These are phyloP conservation scores for Poecilia wingei DNA, from an alignment of 2,797 vertebrate genomes.

Conservation along the genomic window DNA sequence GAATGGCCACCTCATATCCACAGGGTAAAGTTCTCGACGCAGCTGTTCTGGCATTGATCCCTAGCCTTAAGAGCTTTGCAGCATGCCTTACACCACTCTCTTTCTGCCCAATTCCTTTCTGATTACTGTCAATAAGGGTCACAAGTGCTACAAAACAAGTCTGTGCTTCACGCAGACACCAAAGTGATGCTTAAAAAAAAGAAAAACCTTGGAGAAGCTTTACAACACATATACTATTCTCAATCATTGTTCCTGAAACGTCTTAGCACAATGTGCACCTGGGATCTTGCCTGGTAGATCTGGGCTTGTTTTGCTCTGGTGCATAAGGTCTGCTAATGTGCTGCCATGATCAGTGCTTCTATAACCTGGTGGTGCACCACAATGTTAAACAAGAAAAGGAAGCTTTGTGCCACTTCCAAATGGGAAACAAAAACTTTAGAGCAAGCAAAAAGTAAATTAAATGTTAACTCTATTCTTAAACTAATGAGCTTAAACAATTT, in stretches of 20 bases:
- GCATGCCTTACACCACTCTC: background rate
- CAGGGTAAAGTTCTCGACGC: background rate
- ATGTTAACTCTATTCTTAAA: background rate
- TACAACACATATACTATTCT: background rate
- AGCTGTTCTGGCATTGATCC: background rate
- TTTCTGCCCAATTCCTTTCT: background rate
- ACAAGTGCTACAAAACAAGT: background rate
- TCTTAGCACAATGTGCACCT: no score
- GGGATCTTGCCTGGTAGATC: no score
- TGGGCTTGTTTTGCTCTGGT: no score
- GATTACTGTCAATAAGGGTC: background rate
- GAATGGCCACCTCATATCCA: background rate
- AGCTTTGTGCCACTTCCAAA: no score
- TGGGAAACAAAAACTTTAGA: background rate
- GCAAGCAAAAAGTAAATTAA: background rate
- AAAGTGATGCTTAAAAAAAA: background rate
- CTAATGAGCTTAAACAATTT: no score
- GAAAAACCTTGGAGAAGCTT: background rate
- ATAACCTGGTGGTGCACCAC: no score
- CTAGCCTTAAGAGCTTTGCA: background rate
- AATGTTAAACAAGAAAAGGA: no score
- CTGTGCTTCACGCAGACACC: background rate
- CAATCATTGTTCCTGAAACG: no score
- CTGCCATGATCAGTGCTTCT: no score
- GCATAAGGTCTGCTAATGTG: no score